Percentiles rank a stretch among this genome's conserved stretches.
These are phyloP conservation scores for Calameuta pallipes DNA, from an alignment of 2,888 invertebrate genomes.

Conservation along the genomic window DNA sequence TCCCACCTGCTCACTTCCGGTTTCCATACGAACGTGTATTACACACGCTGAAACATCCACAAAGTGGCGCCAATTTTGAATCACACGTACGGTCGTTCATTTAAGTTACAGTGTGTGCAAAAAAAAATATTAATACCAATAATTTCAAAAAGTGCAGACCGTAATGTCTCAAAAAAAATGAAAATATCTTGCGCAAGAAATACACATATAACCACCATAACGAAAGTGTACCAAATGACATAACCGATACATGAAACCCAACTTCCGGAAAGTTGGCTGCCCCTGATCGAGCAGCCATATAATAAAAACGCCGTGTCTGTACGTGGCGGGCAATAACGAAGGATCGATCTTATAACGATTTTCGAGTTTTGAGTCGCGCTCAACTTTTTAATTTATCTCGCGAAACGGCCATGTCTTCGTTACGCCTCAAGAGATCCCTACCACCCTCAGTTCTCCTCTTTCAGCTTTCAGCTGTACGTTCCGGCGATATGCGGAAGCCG, in stretches of 20 bases:
- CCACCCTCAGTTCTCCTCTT: neutral
- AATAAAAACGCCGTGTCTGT: neutral
- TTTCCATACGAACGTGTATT: neutral
- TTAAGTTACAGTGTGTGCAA: neutral
- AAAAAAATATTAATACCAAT: neutral
- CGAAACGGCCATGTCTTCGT: neutral
- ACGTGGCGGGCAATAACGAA: neutral
- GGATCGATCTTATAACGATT: conserved; percentile 54
- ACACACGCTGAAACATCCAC: neutral
- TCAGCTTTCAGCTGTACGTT: neutral
- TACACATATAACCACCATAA: neutral
- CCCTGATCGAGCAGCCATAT: neutral
- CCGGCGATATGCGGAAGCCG: neutral
- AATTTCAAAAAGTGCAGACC: neutral
- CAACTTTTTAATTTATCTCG: neutral
- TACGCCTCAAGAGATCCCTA: neutral
- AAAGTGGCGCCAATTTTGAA: neutral
- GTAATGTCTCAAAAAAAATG: neutral
- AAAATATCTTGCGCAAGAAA: neutral
- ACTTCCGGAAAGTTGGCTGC: neutral
- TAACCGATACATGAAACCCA: neutral
- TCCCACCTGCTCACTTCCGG: neutral
- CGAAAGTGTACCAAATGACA: neutral
- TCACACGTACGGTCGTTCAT: neutral
- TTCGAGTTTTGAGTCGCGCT: conserved; percentile 15